Conservation (phyloP, 2,113 vertebrate genomes). For the Motacilla tschutschensis region DNA sequence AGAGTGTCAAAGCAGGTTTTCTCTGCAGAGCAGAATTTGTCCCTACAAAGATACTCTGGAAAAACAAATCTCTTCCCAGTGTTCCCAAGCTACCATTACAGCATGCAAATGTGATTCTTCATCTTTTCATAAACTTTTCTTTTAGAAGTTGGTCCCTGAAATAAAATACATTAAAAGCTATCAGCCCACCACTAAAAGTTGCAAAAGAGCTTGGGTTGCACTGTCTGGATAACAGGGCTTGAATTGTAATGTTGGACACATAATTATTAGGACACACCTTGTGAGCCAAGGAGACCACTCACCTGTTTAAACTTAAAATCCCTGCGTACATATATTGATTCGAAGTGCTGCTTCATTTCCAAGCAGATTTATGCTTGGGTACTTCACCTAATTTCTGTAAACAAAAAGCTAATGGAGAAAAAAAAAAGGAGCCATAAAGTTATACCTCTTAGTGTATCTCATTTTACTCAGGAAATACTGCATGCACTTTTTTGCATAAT, state of each 20-base stretch:
- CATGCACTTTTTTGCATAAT: conserved; percentile 61
- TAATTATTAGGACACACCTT: neutral
- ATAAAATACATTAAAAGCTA: neutral
- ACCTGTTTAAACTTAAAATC: neutral
- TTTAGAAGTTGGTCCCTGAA: neutral
- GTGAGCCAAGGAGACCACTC: neutral
- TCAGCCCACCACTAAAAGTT: neutral
- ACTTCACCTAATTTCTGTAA: conserved; percentile 43
- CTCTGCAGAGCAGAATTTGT: neutral
- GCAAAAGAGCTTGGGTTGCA: neutral
- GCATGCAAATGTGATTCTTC: neutral
- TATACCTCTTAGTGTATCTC: conserved; percentile 36
- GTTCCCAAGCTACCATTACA: neutral
- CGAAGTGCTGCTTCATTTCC: conserved; percentile 17
- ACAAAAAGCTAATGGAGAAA: conserved; percentile 36
- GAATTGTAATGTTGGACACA: neutral
- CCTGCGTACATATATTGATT: neutral
- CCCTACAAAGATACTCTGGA: neutral
- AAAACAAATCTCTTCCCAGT: neutral
- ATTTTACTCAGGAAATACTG: conserved; percentile 62
- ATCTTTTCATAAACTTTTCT: neutral
- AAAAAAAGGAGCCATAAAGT: neutral
- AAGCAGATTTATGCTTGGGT: conserved; percentile 39
- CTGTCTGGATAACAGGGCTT: neutral
- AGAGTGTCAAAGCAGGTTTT: conserved; percentile 17